Base-by-base conservation (phyloP, 2,888 invertebrate genomes). In the Aproaerema taeniolella region DNA sequence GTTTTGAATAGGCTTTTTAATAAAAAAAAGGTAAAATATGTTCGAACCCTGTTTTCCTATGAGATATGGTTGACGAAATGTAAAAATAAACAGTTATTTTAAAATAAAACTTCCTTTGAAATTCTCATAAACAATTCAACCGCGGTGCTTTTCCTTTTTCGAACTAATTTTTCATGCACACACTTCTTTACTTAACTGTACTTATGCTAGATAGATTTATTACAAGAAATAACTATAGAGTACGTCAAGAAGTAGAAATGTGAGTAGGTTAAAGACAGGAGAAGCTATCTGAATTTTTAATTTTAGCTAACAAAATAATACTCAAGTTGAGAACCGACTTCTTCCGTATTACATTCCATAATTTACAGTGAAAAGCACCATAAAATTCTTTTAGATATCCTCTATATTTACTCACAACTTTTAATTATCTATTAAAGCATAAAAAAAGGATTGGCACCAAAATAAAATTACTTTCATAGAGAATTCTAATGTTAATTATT, bases 371-470 rank as follows among this genome's bases (percentile, higher is more conserved):
- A 67, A 61, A 82, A 82, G 82, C 82, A 83, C 82, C 82, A 81
- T 71, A 74, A 70, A 68, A 72, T 75, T 64, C 75, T 73, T 63
- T 58, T 57, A 56, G 14, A 68, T 64, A 65, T 56, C 56, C 49
- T 61, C 62, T 74, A 74, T 64, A 58, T 58, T 65, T 70, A 80
- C 67, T 81, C 79, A 80, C 80, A 81, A 78, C 76, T 71, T 70
- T 67, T 53, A 67, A 44, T 56, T 74, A 73, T 58, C 62, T 77
- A 78, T 74, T 81, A 81, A 81, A 82, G 80, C 79, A 77, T 80
- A 64, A 79, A 56, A 67, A 61, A 68, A 70, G 47, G 52, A 79
- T 81, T 82, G 82, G 80, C 82, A 82, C 80, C 73, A 74, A 74
- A 73, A 61, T 57, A 64, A 73, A 67, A 54, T 56, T 30, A 37